Conservation (phyloP, 2,888 invertebrate genomes). For the Eristalis pertinax region DNA sequence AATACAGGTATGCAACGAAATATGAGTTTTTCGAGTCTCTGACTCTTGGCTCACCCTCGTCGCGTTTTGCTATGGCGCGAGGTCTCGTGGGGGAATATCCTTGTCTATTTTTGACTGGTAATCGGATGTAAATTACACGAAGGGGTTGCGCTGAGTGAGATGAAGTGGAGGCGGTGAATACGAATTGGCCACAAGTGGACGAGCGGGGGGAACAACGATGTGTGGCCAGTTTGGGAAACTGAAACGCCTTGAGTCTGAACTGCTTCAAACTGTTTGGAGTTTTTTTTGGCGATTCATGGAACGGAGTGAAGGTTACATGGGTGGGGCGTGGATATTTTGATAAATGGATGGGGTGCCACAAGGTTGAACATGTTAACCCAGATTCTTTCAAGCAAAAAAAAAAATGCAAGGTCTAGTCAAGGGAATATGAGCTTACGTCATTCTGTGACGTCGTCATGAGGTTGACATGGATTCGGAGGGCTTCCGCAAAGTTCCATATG, state of each 20-base stretch:
- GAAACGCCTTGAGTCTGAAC: neutral
- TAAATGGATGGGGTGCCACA: no score
- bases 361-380: no score
- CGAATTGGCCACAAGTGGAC: neutral
- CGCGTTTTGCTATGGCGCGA: no score
- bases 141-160: neutral
- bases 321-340: no score
- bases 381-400: no score
- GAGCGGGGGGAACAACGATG: neutral
- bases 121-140: neutral
- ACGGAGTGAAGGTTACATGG: neutral
- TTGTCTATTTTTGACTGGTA: neutral
- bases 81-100: neutral
- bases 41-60: no score
- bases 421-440: no score
- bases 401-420: no score
- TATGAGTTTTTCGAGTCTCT: neutral
- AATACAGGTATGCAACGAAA: neutral
- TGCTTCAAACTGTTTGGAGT: neutral
- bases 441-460: no score
- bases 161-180: neutral
- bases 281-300: neutral
- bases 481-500: no score
- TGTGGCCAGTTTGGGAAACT: neutral
- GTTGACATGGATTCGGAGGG: no score